Conservation (phyloP, 2,113 vertebrate genomes). For the Alligator sinensis region DNA sequence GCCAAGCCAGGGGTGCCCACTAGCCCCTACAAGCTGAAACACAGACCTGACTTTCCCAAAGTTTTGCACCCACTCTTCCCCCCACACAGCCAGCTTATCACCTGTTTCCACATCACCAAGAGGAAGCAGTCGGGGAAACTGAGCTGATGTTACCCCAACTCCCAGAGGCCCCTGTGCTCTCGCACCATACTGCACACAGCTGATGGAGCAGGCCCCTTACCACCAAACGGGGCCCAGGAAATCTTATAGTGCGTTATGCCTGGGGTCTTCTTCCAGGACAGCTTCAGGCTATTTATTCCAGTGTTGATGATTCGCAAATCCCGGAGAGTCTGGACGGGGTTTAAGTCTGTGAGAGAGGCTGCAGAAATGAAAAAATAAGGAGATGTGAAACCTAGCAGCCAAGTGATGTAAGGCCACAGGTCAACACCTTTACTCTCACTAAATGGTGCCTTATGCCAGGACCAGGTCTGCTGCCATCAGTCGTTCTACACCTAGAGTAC, state of each 20-base stretch:
- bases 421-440: background rate
- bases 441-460: background rate
- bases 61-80: background rate
- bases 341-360: conserved; percentile 69
- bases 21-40: rapidly evolving
- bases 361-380: conserved; percentile 31
- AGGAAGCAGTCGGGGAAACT: background rate
- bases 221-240: conserved; percentile 83
- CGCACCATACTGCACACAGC: background rate
- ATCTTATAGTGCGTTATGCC: conserved; percentile 84
- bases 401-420: no score
- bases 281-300: conserved; percentile 76
- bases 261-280: conserved; percentile 85
- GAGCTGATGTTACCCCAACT: background rate
- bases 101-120: background rate
- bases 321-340: conserved; percentile 72
- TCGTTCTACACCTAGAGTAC: background rate
- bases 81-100: rapidly evolving
- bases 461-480: background rate
- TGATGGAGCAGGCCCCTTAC: conserved; percentile 45
- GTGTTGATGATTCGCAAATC: conserved; percentile 83
- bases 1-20: background rate
- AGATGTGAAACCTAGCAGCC: no score
- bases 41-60: background rate
- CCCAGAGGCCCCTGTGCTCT: background rate